Conservation (phyloP, 2,113 vertebrate genomes). For the Zosterops japonicus region DNA sequence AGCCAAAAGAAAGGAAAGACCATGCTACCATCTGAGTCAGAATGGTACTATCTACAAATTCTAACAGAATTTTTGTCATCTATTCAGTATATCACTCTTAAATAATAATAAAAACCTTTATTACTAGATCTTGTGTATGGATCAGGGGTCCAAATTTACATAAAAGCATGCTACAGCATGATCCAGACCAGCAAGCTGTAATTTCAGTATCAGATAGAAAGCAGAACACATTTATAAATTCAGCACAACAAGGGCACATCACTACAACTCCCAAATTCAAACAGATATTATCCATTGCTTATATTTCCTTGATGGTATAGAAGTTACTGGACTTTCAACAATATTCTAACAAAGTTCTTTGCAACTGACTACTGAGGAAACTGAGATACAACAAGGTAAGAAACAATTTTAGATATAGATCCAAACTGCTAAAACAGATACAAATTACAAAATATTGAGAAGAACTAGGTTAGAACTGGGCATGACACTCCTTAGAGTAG, state of each 20-base stretch:
- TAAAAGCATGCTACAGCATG: neutral
- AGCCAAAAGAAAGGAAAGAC: neutral
- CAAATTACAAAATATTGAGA: neutral
- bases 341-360: neutral
- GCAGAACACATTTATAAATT: neutral
- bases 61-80: neutral
- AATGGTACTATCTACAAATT: neutral
- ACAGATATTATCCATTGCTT: neutral
- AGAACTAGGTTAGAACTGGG: neutral
- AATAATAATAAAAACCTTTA: neutral
- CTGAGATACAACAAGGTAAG: neutral
- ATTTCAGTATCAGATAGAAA: neutral
- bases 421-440: neutral
- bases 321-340: neutral
- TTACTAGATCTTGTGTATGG: neutral
- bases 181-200: neutral
- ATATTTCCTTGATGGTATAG: neutral
- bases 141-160: neutral
- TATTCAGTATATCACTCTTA: neutral
- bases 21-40: neutral
- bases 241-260: neutral
- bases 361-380: neutral
- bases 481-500: neutral
- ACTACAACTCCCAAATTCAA: neutral
- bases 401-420: neutral